Evolutionary conservation across 1,140 invertebrate genomes (phyloP).

Genomic region (Neodiprion virginianus): DNA sequence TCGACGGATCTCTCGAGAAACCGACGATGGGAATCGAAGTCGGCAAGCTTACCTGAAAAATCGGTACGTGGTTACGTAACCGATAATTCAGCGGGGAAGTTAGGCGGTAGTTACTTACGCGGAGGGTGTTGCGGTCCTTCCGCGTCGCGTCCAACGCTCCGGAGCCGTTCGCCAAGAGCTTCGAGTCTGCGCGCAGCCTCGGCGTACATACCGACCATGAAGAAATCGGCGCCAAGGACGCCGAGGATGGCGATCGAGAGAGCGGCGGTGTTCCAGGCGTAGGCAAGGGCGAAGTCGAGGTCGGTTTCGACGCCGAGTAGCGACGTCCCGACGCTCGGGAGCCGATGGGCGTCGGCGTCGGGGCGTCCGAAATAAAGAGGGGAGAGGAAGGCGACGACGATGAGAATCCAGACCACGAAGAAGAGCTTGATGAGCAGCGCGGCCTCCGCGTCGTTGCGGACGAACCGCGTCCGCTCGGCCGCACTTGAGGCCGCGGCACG

Average conservation of each 20-base stretch:
- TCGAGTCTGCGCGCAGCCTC: not conserved
- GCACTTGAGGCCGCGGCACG: not conserved
- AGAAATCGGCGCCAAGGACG: not conserved
- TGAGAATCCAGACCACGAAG: not conserved
- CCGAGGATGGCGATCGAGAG: not conserved
- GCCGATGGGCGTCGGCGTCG: not conserved
- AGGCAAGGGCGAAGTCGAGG: not conserved
- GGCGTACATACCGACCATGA: slow-evolving; percentile 1
- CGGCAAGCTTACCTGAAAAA: not conserved
- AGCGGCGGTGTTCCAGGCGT: not conserved
- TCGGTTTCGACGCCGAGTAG: not conserved
- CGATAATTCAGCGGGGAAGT: not conserved
- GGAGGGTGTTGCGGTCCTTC: not conserved
- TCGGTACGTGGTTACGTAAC: not conserved
- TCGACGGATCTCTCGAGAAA: not conserved
- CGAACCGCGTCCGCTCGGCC: not conserved
- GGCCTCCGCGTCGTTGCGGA: not conserved
- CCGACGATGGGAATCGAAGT: not conserved
- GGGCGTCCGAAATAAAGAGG: not conserved
- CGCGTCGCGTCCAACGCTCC: slow-evolving; percentile 10
- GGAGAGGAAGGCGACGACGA: not conserved
- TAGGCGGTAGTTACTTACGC: no score
- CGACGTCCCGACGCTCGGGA: not conserved
- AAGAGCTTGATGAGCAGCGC: not conserved
- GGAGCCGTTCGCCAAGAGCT: not conserved